Base-by-base conservation (phyloP, 2,113 vertebrate genomes). In the Mobula hypostoma region DNA sequence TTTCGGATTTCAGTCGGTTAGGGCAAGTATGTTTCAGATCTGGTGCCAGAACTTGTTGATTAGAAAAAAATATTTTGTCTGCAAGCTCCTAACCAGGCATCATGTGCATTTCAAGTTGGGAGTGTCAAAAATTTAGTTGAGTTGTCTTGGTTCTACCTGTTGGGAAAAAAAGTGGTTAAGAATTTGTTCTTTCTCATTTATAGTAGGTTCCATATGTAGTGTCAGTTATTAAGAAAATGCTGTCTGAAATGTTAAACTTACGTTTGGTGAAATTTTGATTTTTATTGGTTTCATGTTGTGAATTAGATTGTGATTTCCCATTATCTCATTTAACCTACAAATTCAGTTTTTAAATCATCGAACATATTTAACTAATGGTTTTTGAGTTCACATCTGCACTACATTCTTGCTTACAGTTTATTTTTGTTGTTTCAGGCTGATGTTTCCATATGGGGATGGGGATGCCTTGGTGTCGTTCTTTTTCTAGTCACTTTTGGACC, bases 401-500 rank as follows among this genome's bases (percentile, higher is more conserved):
- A 56, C 48, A 29, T 87, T 61, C 5, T 2, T 74, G 91, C 70
- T 93, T 93, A 74, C 87, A 90, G n/a, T 0, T 95, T 48, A 48
- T 48, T 83, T 94, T 12, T 92, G 61, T 95, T 94, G 94, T 97
- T 98, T 95, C 97, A 99, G 99, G 98, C 97, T 97, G 98, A 97
- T 97, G 97, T 98, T 96, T 98, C 98, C 97, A 97, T 98, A 97
- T 99, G 98, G 99, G 99, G 98, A 99, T 99, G 99, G 98, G 98
- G 98, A 97, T 97, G 98, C 97, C 98, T 99, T 96, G 98, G 97
- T 95, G 95, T 98, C 94, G 97, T 99, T 96, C 98, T 99, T 96
- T 99, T 99, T 97, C 97, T 99, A 94, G 96, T 98, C 97, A 99
- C 98, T 21, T 99, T 99, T 96, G 98, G 98, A 98, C 98, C 98